These are phyloP conservation scores for Alosa alosa DNA, from an alignment of 2,113 vertebrate species.

Conservation along the genomic window DNA sequence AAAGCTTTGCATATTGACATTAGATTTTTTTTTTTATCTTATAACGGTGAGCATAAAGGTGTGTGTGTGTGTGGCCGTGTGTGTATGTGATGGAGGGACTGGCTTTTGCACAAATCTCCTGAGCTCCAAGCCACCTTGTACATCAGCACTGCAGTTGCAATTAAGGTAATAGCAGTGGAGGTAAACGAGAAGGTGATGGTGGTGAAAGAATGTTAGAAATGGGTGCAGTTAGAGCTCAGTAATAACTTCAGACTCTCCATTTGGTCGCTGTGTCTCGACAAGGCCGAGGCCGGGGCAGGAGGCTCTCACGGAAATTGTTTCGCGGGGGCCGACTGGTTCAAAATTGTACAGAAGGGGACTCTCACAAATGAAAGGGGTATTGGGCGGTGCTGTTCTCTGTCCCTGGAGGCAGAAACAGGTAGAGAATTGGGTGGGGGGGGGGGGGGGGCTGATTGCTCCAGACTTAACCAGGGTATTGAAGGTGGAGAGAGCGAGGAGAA, in stretches of 20 bases:
- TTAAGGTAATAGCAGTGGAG: not conserved
- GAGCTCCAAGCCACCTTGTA: not conserved
- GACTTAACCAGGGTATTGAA: not conserved
- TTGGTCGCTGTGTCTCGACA: not conserved
- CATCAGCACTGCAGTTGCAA: not conserved
- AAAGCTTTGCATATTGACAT: not conserved
- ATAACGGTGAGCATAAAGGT: not conserved
- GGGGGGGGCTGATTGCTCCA: not conserved
- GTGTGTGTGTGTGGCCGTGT: not conserved
- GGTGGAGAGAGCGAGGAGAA: not conserved
- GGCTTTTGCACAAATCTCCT: not conserved
- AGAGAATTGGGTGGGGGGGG: not conserved
- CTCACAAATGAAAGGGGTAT: slow-evolving; percentile 7
- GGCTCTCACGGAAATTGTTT: slow-evolving; percentile 2
- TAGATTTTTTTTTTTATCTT: not conserved
- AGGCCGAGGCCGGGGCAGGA: not conserved
- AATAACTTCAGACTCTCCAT: not conserved
- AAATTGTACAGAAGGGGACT: slow-evolving; percentile 4
- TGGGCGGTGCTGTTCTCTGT: not conserved
- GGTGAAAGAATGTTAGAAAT: not conserved
- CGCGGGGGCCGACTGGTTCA: not conserved
- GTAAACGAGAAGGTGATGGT: not conserved
- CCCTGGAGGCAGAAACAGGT: not conserved
- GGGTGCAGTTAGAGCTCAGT: not conserved
- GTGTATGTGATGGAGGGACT: no score